These are phyloP conservation scores for Drosophila santomea DNA, from an alignment of 1,140 invertebrate genomes.

Conservation along the genomic window DNA sequence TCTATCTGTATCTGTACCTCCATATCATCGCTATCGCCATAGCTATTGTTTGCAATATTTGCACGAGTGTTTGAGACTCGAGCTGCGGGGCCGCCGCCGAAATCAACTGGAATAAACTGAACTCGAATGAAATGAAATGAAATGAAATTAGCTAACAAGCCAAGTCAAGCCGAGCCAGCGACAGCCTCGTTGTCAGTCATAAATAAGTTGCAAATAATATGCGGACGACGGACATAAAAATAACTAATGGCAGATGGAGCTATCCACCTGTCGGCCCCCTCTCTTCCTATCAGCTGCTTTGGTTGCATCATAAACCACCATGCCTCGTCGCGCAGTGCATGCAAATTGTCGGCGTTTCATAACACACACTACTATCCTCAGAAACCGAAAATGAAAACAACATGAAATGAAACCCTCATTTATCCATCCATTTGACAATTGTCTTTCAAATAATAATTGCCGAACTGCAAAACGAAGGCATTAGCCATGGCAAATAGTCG, in stretches of 20 bases:
- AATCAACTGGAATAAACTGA: conserved; percentile 25
- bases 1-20: conserved; percentile 47
- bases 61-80: conserved; percentile 18
- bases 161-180: conserved; percentile 26
- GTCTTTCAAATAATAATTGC: conserved; percentile 41
- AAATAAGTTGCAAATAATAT: conserved; percentile 78
- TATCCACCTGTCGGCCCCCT: conserved; percentile 2
- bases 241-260: conserved; percentile 65
- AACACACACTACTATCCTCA: conserved; percentile 6
- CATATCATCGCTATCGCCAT: conserved; percentile 7
- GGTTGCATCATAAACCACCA: conserved; percentile 52
- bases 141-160: conserved; percentile 69
- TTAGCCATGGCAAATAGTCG: conserved; percentile 26
- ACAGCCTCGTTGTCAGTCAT: conserved; percentile 42
- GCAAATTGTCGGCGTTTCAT: conserved; percentile 58
- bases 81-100: neutral
- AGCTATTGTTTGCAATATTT: conserved; percentile 45
- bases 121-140: conserved; percentile 65
- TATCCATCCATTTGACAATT: conserved; percentile 37
- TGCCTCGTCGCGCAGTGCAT: conserved; percentile 52
- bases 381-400: conserved; percentile 6
- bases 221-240: conserved; percentile 54
- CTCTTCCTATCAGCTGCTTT: conserved; percentile 26
- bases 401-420: neutral
- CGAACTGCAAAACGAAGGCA: conserved; percentile 48